Evolutionary conservation across 2,113 vertebrate species (phyloP), one percentile per base, ranked within the genome.

Genomic region (Engystomops pustulosus): DNA sequence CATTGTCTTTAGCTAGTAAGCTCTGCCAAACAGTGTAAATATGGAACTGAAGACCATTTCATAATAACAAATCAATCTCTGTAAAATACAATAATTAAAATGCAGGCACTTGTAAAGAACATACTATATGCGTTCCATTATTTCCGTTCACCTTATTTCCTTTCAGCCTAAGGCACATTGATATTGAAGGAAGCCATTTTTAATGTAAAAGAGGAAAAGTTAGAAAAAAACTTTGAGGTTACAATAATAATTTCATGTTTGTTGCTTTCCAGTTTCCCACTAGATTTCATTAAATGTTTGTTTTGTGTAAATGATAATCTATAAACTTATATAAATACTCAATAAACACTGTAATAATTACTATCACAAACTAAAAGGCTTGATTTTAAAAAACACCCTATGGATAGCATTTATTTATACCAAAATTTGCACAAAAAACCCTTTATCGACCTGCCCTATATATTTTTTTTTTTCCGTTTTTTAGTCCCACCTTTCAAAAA

Each of bases 11-110:
- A 65, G 36, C 10, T 18, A 47, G 38, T 80, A 47, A 45, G 62
- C 27, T 67, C 5, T 20, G 32, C 34, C 30, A 60, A 20, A 67
- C 18, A 36, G 23, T 34, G 62, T 15, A 71, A 65, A 67, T 65
- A 80, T 18, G 23, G 41, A 67, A 9, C 36, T 6, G 36, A 15
- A 65, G 41, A 45, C 10, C 78, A 67, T 65, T 79, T 65, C 44
- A 45, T 62, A 67, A 65, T 65, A 30, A 67, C 78, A 80, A 80
- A 80, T 80, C 78, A 47, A 67, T 47, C 41, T 34, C 55, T 80
- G 78, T 67, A 80, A 80, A 65, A 80, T 67, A 6, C 60, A 62
- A 62, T 65, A 67, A 80, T 67, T 65, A 80, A 65, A 80, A 67
- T 47, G 36, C 58, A 65, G 23, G 38, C 78, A 47, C 23, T 65